These are phyloP conservation scores for Tetragnatha versicolor DNA, from an alignment of 1,140 invertebrate genomes.

Conservation along the genomic window DNA sequence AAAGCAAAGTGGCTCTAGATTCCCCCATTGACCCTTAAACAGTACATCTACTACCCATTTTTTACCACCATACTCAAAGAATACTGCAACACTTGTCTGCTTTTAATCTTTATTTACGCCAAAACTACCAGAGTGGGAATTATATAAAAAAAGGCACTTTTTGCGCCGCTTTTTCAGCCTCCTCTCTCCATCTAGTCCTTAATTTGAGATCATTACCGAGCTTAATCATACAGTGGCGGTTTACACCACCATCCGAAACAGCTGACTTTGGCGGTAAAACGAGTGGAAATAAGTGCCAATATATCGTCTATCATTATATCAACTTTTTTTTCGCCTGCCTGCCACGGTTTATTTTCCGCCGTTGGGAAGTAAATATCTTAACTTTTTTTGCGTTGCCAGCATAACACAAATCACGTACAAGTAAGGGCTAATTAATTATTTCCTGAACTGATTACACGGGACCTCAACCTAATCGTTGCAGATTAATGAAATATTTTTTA, in stretches of 20 bases:
- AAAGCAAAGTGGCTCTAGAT: too few species aligned
- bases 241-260: conserved; percentile 18
- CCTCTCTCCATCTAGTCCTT: not conserved
- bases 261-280: conserved; percentile 28
- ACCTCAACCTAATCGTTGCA: conserved; percentile 13
- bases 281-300: conserved; percentile 16
- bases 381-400: not conserved
- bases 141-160: not conserved
- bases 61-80: too few species aligned
- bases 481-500: conserved; percentile 21
- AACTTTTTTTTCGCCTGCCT: not conserved
- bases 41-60: too few species aligned
- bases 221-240: conserved; percentile 26
- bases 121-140: not conserved
- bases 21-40: too few species aligned
- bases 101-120: conserved; percentile 18
- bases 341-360: not conserved
- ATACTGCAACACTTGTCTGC: too few species aligned
- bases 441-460: conserved; percentile 19
- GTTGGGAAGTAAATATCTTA: conserved; percentile 4
- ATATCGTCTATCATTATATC: conserved; percentile 26
- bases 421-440: conserved; percentile 34
- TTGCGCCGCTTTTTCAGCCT: not conserved
- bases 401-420: conserved; percentile 13
- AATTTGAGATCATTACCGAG: conserved; percentile 26